These are phyloP conservation scores for Stomorhina lunata DNA, from an alignment of 2,888 invertebrate genomes.

Conservation along the genomic window DNA sequence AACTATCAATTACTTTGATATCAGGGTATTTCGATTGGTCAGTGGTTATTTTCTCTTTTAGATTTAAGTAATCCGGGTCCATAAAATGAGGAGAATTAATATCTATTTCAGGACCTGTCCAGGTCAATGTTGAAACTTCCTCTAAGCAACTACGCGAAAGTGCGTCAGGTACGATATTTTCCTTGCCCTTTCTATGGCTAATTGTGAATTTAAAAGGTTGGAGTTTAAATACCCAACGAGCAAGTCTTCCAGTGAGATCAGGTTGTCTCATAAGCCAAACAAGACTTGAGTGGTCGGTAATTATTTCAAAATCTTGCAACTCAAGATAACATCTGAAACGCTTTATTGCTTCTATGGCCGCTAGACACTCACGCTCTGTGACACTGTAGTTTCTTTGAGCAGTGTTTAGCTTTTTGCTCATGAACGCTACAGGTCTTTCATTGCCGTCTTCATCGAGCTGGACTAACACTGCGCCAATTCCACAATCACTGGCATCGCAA, in stretches of 20 bases:
- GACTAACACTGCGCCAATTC: constrained; percentile 15
- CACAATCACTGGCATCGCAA: too few species aligned
- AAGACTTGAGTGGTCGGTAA: too few species aligned
- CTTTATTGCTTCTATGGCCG: too few species aligned
- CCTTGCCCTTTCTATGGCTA: constrained; percentile 68
- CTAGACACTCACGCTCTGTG: too few species aligned
- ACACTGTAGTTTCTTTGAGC: too few species aligned
- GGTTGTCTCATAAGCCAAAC: too few species aligned
- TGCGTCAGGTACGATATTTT: constrained; percentile 70
- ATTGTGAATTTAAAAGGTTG: constrained; percentile 27
- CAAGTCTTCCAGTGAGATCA: neutral
- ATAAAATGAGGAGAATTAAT: constrained; percentile 31
- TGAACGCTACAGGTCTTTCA: too few species aligned
- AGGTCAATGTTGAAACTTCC: neutral
- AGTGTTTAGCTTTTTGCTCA: too few species aligned
- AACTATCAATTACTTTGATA: constrained; percentile 36
- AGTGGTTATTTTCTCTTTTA: constrained; percentile 2
- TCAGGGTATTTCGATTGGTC: constrained; percentile 48
- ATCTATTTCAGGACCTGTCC: constrained; percentile 14
- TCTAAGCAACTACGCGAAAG: constrained; percentile 57
- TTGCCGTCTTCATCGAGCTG: too few species aligned
- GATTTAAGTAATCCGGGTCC: constrained; percentile 36
- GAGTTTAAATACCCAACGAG: constrained; percentile 44
- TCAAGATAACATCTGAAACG: too few species aligned
- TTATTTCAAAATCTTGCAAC: too few species aligned